Evolutionary conservation across 2,888 invertebrate genomes (phyloP), one percentile per base, ranked within the genome.

Genomic region (Cerceris ruficornis): DNA sequence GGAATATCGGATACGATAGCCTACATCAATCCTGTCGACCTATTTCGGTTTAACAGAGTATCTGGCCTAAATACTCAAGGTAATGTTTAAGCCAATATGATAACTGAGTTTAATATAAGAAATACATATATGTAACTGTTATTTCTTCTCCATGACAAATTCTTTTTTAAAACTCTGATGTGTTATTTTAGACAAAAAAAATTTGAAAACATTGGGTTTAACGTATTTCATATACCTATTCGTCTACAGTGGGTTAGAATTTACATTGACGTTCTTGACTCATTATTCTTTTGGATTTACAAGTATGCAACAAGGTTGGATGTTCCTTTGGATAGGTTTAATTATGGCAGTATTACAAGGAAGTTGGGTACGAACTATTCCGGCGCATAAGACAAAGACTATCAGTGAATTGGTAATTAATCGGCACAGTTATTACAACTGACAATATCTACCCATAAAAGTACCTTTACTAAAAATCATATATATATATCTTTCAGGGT

Each of bases 221-320:
- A 95, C 96, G 58, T 97, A 97, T 92, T 99, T 99, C 92, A 93
- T 98, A 9, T 99, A 98, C 93, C 94, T 99, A 80, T 98, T 99
- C 91, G 94, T 98, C 76, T 99, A 98, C 92, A 98, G 99, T 68
- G 99, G 99, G 2, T 93, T 99, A 72, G 99, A 99, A 93, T 99
- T 99, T 91, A 99, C 99, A 0, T 94, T 99, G 49, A 98, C 99
- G 68, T 99, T 99, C 93, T 94, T 99, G 61, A 98, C 98, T 69
- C 98, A 98, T 93, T 96, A 98, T 88, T 95, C 96, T 52, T 98
- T 99, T 92, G 94, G 96, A 66, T 99, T 97, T 92, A 96, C 96
- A 69, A 97, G 98, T 59, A 97, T 98, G 96, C 97, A 98, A 92
- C 99, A 99, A 93, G 99, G 99, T 7, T 97, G 97, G 94, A 98